Evolutionary conservation across 2,888 invertebrate genomes (phyloP).

Genomic region (Tipula lateralis): DNA sequence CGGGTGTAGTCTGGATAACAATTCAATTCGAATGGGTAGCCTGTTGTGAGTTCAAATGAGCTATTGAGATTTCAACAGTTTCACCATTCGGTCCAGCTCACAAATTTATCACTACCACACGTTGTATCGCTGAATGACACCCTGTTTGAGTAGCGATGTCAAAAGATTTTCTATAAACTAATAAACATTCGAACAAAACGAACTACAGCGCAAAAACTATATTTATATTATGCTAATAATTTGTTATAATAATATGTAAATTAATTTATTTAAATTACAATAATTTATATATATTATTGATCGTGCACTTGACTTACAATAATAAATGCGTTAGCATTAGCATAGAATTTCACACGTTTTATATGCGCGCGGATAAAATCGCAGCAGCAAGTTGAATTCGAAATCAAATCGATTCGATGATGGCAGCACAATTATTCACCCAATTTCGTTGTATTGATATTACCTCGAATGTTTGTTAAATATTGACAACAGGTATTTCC

Average conservation of each 20-base stretch:
- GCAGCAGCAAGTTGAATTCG: background rate
- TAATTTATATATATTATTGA: background rate
- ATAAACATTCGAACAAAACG: background rate
- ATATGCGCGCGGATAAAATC: background rate
- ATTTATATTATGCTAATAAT: background rate
- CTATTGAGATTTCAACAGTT: too few species aligned
- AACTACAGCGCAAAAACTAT: background rate
- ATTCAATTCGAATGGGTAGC: too few species aligned
- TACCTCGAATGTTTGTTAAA: background rate
- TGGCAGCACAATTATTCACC: background rate
- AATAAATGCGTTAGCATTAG: background rate
- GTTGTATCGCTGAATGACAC: too few species aligned
- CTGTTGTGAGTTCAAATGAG: too few species aligned
- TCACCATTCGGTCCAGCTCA: too few species aligned
- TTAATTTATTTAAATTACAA: background rate
- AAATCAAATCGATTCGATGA: background rate
- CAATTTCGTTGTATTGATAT: background rate
- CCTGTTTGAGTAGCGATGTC: too few species aligned
- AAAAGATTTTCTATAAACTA: too few species aligned
- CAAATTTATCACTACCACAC: too few species aligned
- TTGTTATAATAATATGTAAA: background rate
- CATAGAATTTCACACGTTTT: background rate
- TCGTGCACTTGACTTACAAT: conserved; percentile 2
- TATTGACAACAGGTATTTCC: background rate
- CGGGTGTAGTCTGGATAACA: too few species aligned